Evolutionary conservation across 1,140 invertebrate species (phyloP), one percentile per base, ranked within the genome.

Genomic region (Ostrea denselamellosa): DNA sequence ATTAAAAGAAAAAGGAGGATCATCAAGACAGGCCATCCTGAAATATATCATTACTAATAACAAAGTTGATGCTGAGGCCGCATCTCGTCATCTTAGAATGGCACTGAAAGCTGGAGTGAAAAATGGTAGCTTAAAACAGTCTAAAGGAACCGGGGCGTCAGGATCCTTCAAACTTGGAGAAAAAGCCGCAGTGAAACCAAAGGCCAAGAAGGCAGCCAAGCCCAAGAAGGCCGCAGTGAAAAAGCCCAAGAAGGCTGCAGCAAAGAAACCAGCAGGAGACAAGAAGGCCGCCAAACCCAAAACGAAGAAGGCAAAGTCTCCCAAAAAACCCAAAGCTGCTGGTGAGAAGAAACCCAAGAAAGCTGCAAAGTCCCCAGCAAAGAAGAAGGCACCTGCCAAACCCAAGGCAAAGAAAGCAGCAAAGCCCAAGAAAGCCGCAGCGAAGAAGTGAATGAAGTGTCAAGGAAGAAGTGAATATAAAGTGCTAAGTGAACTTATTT

Each of bases 101-200:
- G 92, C 93, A 28, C 90, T 95, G 71, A 93, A 89, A 62, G 87
- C 87, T 51, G 93, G 92, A 10, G 93, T 94, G 8, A 88, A 88
- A 62, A 91, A 86, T 25, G 93, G 92, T 10, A 88, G 87, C 10
- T 85, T 94, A 85, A 93, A 93, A 77, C 93, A 94, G 87, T 68
- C 90, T 25, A 94, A 94, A 86, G 94, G 94, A 81, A 92, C 90
- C 17, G 94, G 94, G 25, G 94, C 94, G 7, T 92, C 93, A 28
- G 94, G 94, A n/a, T 93, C 92, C 10, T 95, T 95, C 92, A 90
- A 92, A 86, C 87, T 95, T 34, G 94, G 93, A n/a, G 90, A 93
- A 85, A 92, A 91, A 52, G 89, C 89, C 53, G 86, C 86, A 17
- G 91, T 90, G 85, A 90, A 90, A 82, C 85, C 87, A 22, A 90